These are phyloP conservation scores for Neelides sp. DNA, from an alignment of 1,140 invertebrate species.

Conservation along the genomic window DNA sequence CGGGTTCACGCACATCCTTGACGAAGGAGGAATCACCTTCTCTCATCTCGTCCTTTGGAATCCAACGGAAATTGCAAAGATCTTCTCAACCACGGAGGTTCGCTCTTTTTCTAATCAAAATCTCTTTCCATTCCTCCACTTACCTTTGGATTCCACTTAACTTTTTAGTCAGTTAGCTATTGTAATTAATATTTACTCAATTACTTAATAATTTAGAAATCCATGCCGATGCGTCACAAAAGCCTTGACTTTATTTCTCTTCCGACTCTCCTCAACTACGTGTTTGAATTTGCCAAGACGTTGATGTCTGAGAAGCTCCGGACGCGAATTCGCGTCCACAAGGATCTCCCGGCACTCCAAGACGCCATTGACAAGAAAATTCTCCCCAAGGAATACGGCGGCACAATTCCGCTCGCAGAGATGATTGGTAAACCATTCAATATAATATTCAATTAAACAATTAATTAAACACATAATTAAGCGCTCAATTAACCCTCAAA, in stretches of 20 bases:
- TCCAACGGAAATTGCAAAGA: slow-evolving; percentile 33
- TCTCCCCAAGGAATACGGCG: slow-evolving; percentile 67
- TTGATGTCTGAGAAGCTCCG: slow-evolving; percentile 69
- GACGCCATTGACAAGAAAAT: slow-evolving; percentile 50
- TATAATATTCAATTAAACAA: slow-evolving; percentile 4
- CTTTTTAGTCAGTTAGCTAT: neutral
- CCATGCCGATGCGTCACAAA: slow-evolving; percentile 70
- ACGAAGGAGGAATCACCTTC: slow-evolving; percentile 36
- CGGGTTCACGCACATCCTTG: slow-evolving; percentile 37
- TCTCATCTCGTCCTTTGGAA: slow-evolving; percentile 34
- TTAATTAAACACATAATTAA: neutral
- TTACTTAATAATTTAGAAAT: slow-evolving; percentile 46
- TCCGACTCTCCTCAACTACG: slow-evolving; percentile 60
- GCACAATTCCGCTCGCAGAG: slow-evolving; percentile 61
- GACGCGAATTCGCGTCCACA: slow-evolving; percentile 56
- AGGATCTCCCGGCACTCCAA: slow-evolving; percentile 43
- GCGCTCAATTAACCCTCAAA: neutral
- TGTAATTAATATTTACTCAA: neutral
- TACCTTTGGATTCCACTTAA: neutral
- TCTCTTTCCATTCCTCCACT: neutral
- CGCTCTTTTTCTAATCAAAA: neutral
- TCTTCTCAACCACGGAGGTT: slow-evolving; percentile 32
- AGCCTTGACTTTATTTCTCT: slow-evolving; percentile 65
- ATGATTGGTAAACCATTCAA: slow-evolving; percentile 55
- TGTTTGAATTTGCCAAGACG: slow-evolving; percentile 63